Evolutionary conservation across 2,888 invertebrate species (phyloP).

Genomic region (Drosophila infuscata): DNA sequence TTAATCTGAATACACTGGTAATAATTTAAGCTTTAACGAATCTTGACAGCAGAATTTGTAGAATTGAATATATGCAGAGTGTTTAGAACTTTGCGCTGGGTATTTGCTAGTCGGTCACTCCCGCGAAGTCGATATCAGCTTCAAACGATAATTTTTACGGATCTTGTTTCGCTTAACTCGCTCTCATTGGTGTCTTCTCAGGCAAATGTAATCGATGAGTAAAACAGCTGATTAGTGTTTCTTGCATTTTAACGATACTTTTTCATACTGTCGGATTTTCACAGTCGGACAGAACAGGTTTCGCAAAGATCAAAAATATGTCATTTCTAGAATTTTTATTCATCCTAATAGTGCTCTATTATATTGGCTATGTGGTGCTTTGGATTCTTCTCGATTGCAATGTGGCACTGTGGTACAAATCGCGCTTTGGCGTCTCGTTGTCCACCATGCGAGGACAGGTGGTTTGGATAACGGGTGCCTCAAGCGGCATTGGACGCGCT

Average conservation of each 20-base stretch:
- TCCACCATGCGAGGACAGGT: constrained; percentile 88
- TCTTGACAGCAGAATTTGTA: not conserved
- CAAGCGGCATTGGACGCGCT: constrained; percentile 92
- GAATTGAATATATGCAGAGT: not conserved
- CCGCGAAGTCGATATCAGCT: not conserved
- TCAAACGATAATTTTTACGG: not conserved
- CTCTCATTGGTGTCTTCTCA: not conserved
- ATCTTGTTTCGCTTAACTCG: not conserved
- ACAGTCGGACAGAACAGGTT: constrained; percentile 4
- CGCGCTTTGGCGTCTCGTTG: constrained; percentile 88
- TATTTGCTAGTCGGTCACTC: not conserved
- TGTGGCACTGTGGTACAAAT: constrained; percentile 86
- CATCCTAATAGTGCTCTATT: constrained; percentile 85
- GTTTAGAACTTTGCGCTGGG: not conserved
- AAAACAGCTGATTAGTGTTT: constrained; percentile 47
- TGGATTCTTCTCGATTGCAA: constrained; percentile 88
- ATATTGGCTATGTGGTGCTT: constrained; percentile 86
- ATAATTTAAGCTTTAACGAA: not conserved
- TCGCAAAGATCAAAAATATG: constrained; percentile 67
- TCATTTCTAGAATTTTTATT: constrained; percentile 81
- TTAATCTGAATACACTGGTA: not conserved
- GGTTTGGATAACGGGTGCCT: constrained; percentile 94
- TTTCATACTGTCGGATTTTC: not conserved
- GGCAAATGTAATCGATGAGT: not conserved
- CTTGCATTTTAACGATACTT: constrained; percentile 11